Evolutionary conservation across 1,140 invertebrate species (phyloP), one percentile per base, ranked within the genome.

Genomic region (Lerema accius): DNA sequence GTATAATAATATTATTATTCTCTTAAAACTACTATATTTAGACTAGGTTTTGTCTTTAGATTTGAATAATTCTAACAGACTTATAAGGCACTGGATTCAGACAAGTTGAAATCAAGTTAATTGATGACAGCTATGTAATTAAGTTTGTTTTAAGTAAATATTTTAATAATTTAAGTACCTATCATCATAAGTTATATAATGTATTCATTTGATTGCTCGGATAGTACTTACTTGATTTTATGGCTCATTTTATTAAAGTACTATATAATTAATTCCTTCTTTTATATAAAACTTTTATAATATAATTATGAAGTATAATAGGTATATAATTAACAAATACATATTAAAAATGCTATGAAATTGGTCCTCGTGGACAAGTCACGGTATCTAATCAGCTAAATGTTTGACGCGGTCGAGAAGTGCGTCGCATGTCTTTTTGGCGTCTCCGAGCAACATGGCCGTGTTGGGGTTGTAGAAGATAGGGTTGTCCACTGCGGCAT

Each of bases 381-480:
- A 43, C 16, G 13, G 3, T 42, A 42, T 35, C 78, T 79, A 88
- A 13, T 65, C 78, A 17, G 76, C 62, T 11, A 91, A 78, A 63
- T 93, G 85, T 76, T 94, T 95, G 15, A 96, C 92, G 78, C 93
- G 93, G 14, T 91, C 91, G 3, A 97, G 90, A 0, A 98, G 92
- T 14, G 94, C 93, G 86, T 98, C 97, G 82, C 96, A 98, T 0
- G 96, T 97, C 84, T 97, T 97, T 93, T 98, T 98, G 39, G 97
- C 97, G 86, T 98, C 97, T 17, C 97, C 97, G 1, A 98, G 91
- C 76, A 98, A 92, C 97, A 98, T 98, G 51, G 93, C 92, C 0
- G 96, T 97, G 90, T 98, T 98, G 14, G 94, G 93, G 79, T 97
- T 97, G 92, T 97, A 98, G 92, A 98, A 98, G 58, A 98, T 94